phyloP scores from a whole-genome alignment of 2,113 vertebrate genomes.

The Megaptera novaeangliae region DNA sequence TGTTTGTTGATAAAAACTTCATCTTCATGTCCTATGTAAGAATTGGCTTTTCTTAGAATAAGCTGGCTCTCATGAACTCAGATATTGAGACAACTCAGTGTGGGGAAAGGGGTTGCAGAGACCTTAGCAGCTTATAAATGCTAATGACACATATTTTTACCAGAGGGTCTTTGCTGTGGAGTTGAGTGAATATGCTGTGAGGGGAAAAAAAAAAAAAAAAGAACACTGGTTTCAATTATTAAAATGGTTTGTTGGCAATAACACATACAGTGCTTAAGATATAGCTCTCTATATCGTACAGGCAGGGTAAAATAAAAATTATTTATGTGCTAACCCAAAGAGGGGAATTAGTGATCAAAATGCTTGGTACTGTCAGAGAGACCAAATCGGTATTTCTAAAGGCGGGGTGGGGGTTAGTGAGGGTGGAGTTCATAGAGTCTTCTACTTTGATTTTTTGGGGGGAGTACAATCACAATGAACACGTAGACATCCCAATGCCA shows the following conservation, averaged over 20 bases:
- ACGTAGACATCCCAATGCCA: background rate
- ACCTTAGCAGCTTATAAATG: background rate
- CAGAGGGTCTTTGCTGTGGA: background rate
- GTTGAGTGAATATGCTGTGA: background rate
- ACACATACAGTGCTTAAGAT: background rate
- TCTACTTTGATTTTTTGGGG: background rate
- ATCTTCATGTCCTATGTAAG: background rate
- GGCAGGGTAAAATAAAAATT: background rate
- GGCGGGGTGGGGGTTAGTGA: background rate
- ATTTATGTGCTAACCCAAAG: background rate
- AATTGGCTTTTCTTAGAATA: background rate
- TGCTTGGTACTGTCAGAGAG: background rate
- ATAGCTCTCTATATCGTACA: background rate
- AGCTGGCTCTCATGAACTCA: background rate
- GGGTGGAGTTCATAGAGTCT: background rate
- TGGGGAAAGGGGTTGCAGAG: background rate
- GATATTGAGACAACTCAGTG: background rate
- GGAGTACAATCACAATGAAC: background rate
- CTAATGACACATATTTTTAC: background rate
- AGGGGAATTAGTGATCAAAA: background rate
- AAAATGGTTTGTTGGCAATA: background rate
- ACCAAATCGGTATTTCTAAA: background rate
- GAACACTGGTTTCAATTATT: background rate
- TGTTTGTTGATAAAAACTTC: slow-evolving; percentile 10
- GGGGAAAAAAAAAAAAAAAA: background rate